Conservation (phyloP, 2,888 invertebrate species). For the Sphaerophoria taeniata region DNA sequence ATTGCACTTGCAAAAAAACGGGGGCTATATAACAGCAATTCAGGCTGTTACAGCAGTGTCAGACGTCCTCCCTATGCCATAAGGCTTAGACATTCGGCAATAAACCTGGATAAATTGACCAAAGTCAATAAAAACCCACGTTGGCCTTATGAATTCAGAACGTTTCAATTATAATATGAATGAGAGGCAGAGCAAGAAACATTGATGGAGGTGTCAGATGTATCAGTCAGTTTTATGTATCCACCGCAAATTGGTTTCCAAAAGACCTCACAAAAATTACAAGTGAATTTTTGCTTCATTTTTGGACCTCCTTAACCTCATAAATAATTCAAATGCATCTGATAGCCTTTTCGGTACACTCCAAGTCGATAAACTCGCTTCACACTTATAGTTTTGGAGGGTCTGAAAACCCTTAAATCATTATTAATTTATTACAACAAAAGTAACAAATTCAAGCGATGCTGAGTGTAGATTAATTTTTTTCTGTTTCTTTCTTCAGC, state of each 20-base stretch:
- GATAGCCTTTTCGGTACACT: not conserved
- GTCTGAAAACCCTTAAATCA: not conserved
- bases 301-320: not conserved
- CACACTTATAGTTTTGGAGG: not conserved
- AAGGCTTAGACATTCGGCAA: constrained; percentile 25
- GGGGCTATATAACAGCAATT: constrained; percentile 28
- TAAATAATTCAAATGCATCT: constrained; percentile 55
- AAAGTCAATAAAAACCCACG: constrained; percentile 27
- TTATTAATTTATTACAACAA: not conserved
- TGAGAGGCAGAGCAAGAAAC: not conserved
- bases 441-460: not conserved
- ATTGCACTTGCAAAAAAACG: constrained; percentile 21
- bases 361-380: not conserved
- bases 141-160: constrained; percentile 25
- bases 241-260: constrained; percentile 6
- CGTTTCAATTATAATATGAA: constrained; percentile 17
- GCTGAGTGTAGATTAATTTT: constrained; percentile 7
- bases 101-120: constrained; percentile 34
- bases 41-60: constrained; percentile 30
- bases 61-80: constrained; percentile 22
- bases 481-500: constrained; percentile 31
- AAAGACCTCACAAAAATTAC: constrained; percentile 19
- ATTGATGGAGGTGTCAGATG: constrained; percentile 21
- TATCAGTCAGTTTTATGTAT: not conserved
- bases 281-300: constrained; percentile 31